phyloP scores from a whole-genome alignment of 2,113 vertebrate species.

The Acrocephalus arundinaceus region DNA sequence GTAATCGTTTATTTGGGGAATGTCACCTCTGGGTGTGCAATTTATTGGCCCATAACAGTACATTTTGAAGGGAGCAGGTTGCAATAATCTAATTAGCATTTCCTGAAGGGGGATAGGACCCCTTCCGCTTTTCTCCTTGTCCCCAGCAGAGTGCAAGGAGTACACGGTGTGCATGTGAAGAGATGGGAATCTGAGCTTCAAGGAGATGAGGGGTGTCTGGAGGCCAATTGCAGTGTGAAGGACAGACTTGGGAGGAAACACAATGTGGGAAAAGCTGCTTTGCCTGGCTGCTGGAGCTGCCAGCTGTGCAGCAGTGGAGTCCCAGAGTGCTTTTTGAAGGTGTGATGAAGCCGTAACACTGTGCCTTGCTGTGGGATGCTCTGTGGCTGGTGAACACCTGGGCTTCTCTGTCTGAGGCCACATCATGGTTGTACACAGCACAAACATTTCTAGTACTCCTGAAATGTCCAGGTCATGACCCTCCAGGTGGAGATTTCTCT shows the following conservation, averaged over 20 bases:
- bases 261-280: not conserved
- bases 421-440: not conserved
- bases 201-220: not conserved
- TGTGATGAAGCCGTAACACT: fast-evolving
- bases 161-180: not conserved
- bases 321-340: not conserved
- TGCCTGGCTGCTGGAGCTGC: not conserved
- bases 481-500: not conserved
- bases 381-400: not conserved
- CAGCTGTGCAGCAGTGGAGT: not conserved
- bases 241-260: not conserved
- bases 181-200: not conserved
- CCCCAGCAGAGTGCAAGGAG: not conserved
- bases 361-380: not conserved
- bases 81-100: slow-evolving; percentile 20
- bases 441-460: not conserved
- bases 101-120: not conserved
- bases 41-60: not conserved
- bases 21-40: slow-evolving; percentile 41
- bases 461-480: not conserved
- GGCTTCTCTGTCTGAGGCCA: not conserved
- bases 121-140: not conserved
- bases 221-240: not conserved
- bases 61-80: not conserved
- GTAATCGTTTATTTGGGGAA: slow-evolving; percentile 51